These are phyloP conservation scores for Diploscapter pachys DNA, from an alignment of 1,140 invertebrate genomes.

Conservation along the genomic window DNA sequence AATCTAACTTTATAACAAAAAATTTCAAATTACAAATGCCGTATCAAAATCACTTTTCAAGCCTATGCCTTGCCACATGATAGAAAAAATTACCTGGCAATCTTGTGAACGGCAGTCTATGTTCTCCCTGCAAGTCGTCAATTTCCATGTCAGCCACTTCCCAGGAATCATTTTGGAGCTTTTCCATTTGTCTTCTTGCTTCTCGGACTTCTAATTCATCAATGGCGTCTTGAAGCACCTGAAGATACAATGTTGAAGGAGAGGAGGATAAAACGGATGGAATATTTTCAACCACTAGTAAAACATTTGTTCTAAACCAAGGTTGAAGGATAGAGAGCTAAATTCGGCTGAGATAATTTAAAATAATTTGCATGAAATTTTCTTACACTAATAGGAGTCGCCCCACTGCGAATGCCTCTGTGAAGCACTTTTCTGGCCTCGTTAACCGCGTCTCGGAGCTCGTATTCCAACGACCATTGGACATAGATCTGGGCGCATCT, in stretches of 20 bases:
- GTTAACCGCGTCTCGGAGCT: conserved; percentile 8
- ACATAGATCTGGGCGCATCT: conserved; percentile 25
- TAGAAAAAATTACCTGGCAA: conserved; percentile 1
- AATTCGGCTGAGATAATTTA: too few relatives aligned
- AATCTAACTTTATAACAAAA: too few relatives aligned
- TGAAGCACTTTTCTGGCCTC: conserved; percentile 19
- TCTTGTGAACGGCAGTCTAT: conserved; percentile 5
- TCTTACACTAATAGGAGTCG: background rate
- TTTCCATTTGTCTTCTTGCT: conserved; percentile 9
- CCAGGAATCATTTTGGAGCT: background rate
- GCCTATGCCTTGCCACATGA: too few relatives aligned
- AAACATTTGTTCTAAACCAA: too few relatives aligned
- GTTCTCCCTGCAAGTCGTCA: conserved; percentile 2
- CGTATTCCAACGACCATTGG: conserved; percentile 19
- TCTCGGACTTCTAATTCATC: conserved; percentile 16
- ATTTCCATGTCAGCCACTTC: background rate
- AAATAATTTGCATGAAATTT: too few relatives aligned
- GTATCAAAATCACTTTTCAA: too few relatives aligned
- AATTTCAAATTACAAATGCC: too few relatives aligned
- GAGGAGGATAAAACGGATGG: too few relatives aligned
- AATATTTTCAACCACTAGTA: too few relatives aligned
- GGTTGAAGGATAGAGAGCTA: background rate
- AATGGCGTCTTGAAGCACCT: conserved; percentile 12
- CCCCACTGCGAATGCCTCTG: background rate
- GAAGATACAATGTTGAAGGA: background rate